Percentiles rank a stretch among this genome's conserved stretches.
phyloP scores from a whole-genome alignment of 2,888 invertebrate species.

The Oscheius sp. region DNA sequence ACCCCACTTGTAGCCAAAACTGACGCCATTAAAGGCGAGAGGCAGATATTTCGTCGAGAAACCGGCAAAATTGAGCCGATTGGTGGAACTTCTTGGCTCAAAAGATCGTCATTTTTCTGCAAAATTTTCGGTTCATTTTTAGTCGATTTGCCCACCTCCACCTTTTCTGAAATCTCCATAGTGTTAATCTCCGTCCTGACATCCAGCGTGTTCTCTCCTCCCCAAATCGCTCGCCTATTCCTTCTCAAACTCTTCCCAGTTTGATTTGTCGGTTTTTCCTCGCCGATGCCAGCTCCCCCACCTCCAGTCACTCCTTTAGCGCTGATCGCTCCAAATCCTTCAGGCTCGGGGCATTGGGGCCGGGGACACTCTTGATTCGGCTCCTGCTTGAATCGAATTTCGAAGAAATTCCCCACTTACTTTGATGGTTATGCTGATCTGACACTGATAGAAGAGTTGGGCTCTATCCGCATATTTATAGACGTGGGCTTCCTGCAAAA shows the following conservation, averaged over 20 bases:
- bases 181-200: slow-evolving; percentile 58
- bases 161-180: slow-evolving; percentile 48
- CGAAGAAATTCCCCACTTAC: slow-evolving; percentile 19
- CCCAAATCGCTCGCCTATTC: slow-evolving; percentile 34
- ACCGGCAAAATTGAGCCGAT: too few relatives aligned
- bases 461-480: slow-evolving; percentile 68
- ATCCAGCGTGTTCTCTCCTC: slow-evolving; percentile 55
- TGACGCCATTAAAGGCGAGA: slow-evolving; percentile 19
- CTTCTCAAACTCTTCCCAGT: slow-evolving; percentile 18
- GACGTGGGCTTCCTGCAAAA: slow-evolving; percentile 66
- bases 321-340: slow-evolving; percentile 64
- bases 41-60: background rate
- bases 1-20: slow-evolving; percentile 8
- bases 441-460: slow-evolving; percentile 67
- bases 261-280: background rate
- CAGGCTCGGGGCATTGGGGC: slow-evolving; percentile 65
- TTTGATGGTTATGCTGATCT: slow-evolving; percentile 66
- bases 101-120: too few relatives aligned
- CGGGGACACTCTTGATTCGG: slow-evolving; percentile 67
- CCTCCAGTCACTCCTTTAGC: slow-evolving; percentile 30
- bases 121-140: background rate
- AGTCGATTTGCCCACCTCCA: background rate
- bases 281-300: background rate
- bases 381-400: too few relatives aligned
- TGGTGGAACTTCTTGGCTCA: too few relatives aligned